Base-by-base conservation (phyloP, 2,797 vertebrate species). In the Sebastes nivosus region DNA sequence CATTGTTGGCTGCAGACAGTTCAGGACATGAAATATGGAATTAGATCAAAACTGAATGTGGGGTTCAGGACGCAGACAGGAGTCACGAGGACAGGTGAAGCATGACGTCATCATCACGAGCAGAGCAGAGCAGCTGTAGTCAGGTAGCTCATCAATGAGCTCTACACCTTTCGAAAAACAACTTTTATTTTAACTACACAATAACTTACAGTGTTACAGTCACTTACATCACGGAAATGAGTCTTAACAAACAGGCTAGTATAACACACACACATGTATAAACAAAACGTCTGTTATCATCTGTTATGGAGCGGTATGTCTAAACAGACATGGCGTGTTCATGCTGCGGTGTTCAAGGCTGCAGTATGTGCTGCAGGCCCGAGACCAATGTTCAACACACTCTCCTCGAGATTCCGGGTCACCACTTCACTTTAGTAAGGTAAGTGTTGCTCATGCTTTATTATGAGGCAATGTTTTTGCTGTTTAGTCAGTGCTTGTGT, bases 311-410 rank as follows among this genome's bases (percentile, higher is more conserved):
- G 25, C 25, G 25, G 25, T 25, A 57, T 57, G 12, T 57, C 0
- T 10, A 57, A 0, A 24, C 22, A 38, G 36, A 42, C 38, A 16
- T 42, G 38, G 14, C 38, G 38, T 38, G 36, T 38, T 38, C 36
- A 38, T 38, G 36, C 36, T 38, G 5, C 13, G 36, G 36, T 38
- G 36, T 38, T 38, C 36, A 0, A 38, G 38, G 38, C 38, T 1
- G n/a, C n/a, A n/a, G n/a, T n/a, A n/a, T n/a, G n/a, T n/a, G n/a
- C n/a, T n/a, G 38, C 38, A 42, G 14, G 20, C 11, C 9, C 10
- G 0, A 0, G 7, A 6, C 1, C 7, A 1, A 42, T 42, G 38
- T 42, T 6, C 36, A 38, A 38, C 36, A 38, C 36, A 38, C 13
- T 42, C 38, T 42, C 6, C 38, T 42, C 14, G 38, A 24, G 32